Percentiles rank a stretch among this genome's conserved stretches.
Conservation (phyloP, 2,113 vertebrate species). For the Oenanthe oenanthe region DNA sequence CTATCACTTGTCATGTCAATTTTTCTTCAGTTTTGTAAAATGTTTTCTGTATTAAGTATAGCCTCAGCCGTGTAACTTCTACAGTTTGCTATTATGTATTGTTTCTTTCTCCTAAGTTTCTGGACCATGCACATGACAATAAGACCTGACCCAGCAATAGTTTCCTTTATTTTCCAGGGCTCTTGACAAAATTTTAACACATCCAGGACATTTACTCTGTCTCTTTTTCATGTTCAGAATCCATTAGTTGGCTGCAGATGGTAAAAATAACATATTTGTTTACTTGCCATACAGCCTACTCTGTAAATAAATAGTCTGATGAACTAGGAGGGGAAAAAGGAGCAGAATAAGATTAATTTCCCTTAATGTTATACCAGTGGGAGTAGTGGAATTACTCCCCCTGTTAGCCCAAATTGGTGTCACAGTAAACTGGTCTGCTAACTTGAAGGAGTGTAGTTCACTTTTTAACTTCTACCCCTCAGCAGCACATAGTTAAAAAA, state of each 20-base stretch:
- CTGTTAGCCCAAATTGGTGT: constrained; percentile 20
- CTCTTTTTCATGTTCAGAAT: constrained; percentile 67
- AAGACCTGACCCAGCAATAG: constrained; percentile 9
- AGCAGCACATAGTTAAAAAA: neutral
- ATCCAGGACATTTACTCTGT: constrained; percentile 59
- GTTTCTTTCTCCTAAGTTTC: neutral
- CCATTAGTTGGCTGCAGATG: neutral
- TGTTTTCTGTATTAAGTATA: neutral
- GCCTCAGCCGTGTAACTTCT: neutral
- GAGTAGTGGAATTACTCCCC: constrained; percentile 43
- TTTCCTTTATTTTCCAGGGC: constrained; percentile 70
- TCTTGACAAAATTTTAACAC: constrained; percentile 60
- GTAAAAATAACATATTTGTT: constrained; percentile 70
- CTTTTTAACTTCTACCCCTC: neutral
- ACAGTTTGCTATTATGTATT: neutral
- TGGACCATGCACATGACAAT: neutral
- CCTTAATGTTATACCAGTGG: constrained; percentile 30
- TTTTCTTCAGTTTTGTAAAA: neutral
- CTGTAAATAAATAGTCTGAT: constrained; percentile 71
- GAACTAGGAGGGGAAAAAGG: constrained; percentile 41
- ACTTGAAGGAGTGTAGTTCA: neutral
- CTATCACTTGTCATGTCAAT: neutral
- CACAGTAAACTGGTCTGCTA: constrained; percentile 8
- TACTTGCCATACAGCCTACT: constrained; percentile 47
- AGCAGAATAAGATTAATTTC: constrained; percentile 61